Evolutionary conservation across 2,888 invertebrate genomes (phyloP), one percentile per base, ranked within the genome.

Genomic region (Coleophora flavipennella): DNA sequence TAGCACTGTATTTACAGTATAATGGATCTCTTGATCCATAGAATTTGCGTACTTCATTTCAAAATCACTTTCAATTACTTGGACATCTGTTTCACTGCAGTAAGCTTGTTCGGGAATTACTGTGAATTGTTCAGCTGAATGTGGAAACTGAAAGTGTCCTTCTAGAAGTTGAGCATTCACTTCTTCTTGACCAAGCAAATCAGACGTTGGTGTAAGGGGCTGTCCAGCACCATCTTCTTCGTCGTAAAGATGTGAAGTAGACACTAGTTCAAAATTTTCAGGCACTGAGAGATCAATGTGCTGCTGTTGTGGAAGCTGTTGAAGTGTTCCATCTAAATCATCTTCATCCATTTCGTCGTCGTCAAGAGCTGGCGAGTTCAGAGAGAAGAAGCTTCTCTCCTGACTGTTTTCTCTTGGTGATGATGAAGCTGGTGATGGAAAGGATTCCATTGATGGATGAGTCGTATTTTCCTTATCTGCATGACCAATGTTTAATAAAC

Each of bases 401-500:
- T 84, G 83, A 36, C 86, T 86, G 31, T 86, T 86, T 39, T 86
- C 78, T 53, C 80, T 68, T 0, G 80, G 81, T 10, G 84, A 80
- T 1, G 85, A 85, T 0, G 86, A 86, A 14, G 86, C 84, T 12
- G 85, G 83, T 1, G 85, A 85, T 1, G 87, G 85, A 33, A 81
- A 85, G 0, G 83, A 85, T 48, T 85, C 78, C 70, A 81, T 77
- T 2, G 79, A 77, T 1, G 77, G 71, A 3, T 58, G 68, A 8
- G 64, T 51, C 33, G 61, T 59, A 48, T 83, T 85, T 60, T 80
- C 86, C 62, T 86, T 87, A 41, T 87, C 87, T 29, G 84, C 65
- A 48, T 88, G 88, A 2, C 91, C 90, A 38, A 91, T 88, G 25
- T 91, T 90, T 7, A 95, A 69, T 31, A 95, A 68, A 53, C 88